Evolutionary conservation across 2,888 invertebrate genomes (phyloP), one percentile per base, ranked within the genome.

Genomic region (Hypena proboscidalis): DNA sequence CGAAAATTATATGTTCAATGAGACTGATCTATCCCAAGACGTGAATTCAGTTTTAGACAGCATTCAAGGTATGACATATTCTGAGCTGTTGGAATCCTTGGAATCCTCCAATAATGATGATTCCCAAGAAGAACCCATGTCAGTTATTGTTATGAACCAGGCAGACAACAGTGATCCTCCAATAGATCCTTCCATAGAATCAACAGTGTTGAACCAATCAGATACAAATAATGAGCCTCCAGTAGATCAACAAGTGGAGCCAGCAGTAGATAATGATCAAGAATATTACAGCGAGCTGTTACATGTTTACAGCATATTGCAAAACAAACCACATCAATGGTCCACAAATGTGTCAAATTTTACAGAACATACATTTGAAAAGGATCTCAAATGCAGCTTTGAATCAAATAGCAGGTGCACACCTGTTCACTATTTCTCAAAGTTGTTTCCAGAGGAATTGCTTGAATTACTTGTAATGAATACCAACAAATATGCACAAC

Each of bases 201-300:
- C 34, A 10, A 25, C 34, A 34, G 34, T 34, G 34, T 17, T 34
- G 25, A 25, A 25, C 25, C 25, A 34, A 34, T 34, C 34, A 34
- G 34, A 34, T 25, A 34, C 23, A 34, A 34, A 34, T 34, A 34
- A 34, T 34, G 34, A 34, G 15, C 33, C 22, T 33, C 22, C 33
- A 33, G 33, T 33, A 33, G 33, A 33, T 22, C 26, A 17, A 17
- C 17, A 4, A 17, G 17, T 17, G 17, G 17, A 17, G 17, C 17
- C 17, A 17, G 17, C 17, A 5, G 17, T 38, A 10, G 38, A 38
- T 20, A 38, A 38, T 38, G 38, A 20, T 29, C 29, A 39, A 39
- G 39, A 39, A 32, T 32, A 33, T 40, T 32, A 40, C 25, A 40
- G 39, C 4, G 39, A 40, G 25, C 17, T 40, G 32, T 32, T 40